phyloP scores from a whole-genome alignment of 2,888 invertebrate genomes.

The Timandra comae region DNA sequence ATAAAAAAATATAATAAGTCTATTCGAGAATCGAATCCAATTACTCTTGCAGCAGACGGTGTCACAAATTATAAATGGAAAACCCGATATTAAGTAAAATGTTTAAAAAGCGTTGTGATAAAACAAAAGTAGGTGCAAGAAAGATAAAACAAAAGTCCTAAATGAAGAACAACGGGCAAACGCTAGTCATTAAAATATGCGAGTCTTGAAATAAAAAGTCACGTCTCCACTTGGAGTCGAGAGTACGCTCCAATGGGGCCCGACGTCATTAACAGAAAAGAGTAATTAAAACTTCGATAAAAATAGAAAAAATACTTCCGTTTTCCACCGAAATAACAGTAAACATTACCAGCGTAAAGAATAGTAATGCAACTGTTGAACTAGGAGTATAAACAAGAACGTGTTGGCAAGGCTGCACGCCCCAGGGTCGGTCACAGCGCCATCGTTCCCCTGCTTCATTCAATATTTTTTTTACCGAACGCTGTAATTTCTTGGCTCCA shows the following conservation, averaged over 20 bases:
- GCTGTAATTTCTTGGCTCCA: constrained; percentile 75
- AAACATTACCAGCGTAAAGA: constrained; percentile 37
- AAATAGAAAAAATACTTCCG: constrained; percentile 43
- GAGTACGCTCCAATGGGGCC: constrained; percentile 55
- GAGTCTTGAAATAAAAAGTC: constrained; percentile 50
- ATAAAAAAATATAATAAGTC: too few species aligned
- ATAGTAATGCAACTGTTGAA: constrained; percentile 54
- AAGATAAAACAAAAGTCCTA: constrained; percentile 30
- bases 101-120: too few species aligned
- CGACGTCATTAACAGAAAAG: constrained; percentile 62
- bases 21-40: too few species aligned
- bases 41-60: too few species aligned
- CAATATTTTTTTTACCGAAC: constrained; percentile 75
- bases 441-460: constrained; percentile 70
- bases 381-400: constrained; percentile 50
- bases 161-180: constrained; percentile 30
- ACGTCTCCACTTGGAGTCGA: constrained; percentile 57
- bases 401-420: constrained; percentile 64
- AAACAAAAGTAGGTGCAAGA: constrained; percentile 4
- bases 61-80: too few species aligned
- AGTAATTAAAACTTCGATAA: constrained; percentile 69
- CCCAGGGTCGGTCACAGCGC: constrained; percentile 62
- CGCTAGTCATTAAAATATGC: constrained; percentile 24
- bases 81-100: too few species aligned
- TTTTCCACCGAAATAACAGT: constrained; percentile 17